These are phyloP conservation scores for Azorinus chamasolen DNA, from an alignment of 2,888 invertebrate genomes.

Conservation along the genomic window DNA sequence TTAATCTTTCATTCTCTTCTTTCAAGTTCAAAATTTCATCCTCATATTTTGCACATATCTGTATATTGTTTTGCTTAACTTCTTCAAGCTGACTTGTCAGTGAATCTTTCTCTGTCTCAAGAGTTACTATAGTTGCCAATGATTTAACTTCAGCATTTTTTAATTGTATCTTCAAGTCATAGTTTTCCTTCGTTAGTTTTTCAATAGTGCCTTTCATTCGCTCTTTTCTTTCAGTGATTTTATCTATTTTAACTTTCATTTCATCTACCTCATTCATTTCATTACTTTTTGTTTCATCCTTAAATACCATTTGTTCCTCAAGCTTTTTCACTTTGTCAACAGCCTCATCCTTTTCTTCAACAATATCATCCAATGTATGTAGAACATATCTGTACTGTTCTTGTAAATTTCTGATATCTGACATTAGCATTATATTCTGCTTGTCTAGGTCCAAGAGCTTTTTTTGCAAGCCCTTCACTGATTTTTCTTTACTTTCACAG, in stretches of 20 bases:
- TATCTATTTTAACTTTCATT: not conserved
- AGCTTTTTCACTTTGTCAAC: not conserved
- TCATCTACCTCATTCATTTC: constrained; percentile 2
- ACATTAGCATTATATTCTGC: constrained; percentile 48
- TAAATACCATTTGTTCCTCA: constrained; percentile 5
- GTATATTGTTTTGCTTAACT: not conserved
- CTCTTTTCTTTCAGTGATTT: constrained; percentile 1
- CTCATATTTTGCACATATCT: not conserved
- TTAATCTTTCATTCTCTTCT: too few species aligned
- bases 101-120: constrained; percentile 60
- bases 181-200: constrained; percentile 24
- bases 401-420: constrained; percentile 38
- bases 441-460: constrained; percentile 46
- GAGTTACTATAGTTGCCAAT: constrained; percentile 44
- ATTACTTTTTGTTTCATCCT: not conserved
- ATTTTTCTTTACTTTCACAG: constrained; percentile 38
- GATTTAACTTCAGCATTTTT: constrained; percentile 60
- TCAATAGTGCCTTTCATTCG: constrained; percentile 16
- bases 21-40: too few species aligned
- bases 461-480: constrained; percentile 32
- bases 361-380: not conserved
- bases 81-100: constrained; percentile 40
- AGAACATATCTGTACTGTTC: constrained; percentile 10
- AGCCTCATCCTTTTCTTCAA: not conserved
- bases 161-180: constrained; percentile 41